Evolutionary conservation across 2,113 vertebrate genomes (phyloP), one percentile per base, ranked within the genome.

Genomic region (Pteropus alecto): DNA sequence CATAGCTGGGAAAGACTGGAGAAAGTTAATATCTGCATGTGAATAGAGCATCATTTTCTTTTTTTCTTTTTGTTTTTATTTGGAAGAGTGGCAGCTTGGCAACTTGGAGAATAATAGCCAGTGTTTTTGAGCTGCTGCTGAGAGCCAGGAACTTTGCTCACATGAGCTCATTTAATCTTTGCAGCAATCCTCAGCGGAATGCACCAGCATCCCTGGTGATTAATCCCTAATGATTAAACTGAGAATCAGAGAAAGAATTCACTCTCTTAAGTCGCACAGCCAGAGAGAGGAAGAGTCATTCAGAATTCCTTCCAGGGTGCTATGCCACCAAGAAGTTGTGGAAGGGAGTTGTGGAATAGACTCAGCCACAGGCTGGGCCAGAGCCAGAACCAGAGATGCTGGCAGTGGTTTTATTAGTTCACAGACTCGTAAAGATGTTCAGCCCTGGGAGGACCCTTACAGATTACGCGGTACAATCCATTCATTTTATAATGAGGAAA

Each of bases 201-300:
- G 16, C 10, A 13, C n/a, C 18, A 1, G 43, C 28, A 43, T 78
- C 88, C 30, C 46, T 68, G 1, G 60, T 67, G 58, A 46, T 63
- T 33, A 83, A 43, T 77, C 56, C 87, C 63, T 76, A 24, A 11
- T 30, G 77, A 33, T 48, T 51, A 70, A 82, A 58, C n/a, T 5
- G 26, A 96, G 63, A 90, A 30, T 60, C 68, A 73, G 60, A 86
- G 54, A 71, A 7, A 92, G 38, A 51, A 63, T 41, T 54, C 54
- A 81, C 15, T 41, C 48, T 90, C 60, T 61, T 5, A 54, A 48
- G 26, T 73, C 71, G 3, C 38, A n/a, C 9, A 81, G 26, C 11
- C 46, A 16, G 5, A 7, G 3, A 26, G 12, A 38, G 63, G 10
- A 79, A 86, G 61, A 68, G 21, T 24, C 8, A 58, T 22, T 43